A percentile compares a stretch with the other conserved stretches of the same genome.
These are phyloP conservation scores for Sphenodon punctatus DNA, from an alignment of 2,797 vertebrate species.

Conservation along the genomic window DNA sequence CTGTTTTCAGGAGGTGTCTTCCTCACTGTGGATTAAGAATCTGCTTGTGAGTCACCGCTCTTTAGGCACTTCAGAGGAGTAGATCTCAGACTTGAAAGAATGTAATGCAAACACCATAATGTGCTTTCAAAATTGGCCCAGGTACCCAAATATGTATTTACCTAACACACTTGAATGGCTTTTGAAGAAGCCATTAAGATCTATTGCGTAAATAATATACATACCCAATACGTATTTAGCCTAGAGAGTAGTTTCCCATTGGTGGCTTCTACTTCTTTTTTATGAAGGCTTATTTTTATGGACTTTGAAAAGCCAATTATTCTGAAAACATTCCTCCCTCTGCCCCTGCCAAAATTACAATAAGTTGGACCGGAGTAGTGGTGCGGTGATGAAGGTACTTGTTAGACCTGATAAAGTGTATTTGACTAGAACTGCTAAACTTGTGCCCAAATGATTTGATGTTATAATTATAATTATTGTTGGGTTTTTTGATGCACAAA, in stretches of 20 bases:
- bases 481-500: too few species aligned
- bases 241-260: conserved; percentile 57
- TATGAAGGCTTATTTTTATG: conserved; percentile 64
- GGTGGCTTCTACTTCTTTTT: conserved; percentile 56
- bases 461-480: too few species aligned
- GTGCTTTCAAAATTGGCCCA: conserved; percentile 73
- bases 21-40: conserved; percentile 64
- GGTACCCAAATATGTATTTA: conserved; percentile 72
- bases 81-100: conserved; percentile 61
- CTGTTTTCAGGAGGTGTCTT: conserved; percentile 66
- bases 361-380: conserved; percentile 10
- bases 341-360: neutral
- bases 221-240: conserved; percentile 67
- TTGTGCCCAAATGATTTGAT: too few species aligned
- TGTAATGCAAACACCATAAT: conserved; percentile 69
- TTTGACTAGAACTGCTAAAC: too few species aligned
- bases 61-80: conserved; percentile 56
- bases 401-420: neutral
- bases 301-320: conserved; percentile 55
- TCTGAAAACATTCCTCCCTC: conserved; percentile 46
- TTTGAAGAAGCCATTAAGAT: conserved; percentile 74
- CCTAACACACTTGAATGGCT: conserved; percentile 73
- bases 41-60: conserved; percentile 68
- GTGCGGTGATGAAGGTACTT: too few species aligned
- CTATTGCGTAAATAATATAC: conserved; percentile 53